A percentile compares a stretch with the other conserved stretches of the same genome.
Evolutionary conservation across 2,113 vertebrate genomes (phyloP).

Genomic region (Toxostoma redivivum): DNA sequence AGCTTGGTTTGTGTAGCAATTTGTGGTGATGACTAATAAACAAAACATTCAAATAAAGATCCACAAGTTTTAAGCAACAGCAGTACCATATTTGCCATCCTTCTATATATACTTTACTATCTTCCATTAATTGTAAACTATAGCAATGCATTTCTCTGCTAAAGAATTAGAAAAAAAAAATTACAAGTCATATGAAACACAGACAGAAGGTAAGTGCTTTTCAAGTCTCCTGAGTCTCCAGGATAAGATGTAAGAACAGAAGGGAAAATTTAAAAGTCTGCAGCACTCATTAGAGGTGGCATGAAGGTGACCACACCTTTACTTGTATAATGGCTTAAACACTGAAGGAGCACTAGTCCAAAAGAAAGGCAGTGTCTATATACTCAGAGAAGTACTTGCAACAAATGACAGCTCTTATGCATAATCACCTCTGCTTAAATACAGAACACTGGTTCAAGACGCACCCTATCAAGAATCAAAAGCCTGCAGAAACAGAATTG

Average conservation of each 20-base stretch:
- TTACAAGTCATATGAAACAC: not conserved
- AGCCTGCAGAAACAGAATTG: not conserved
- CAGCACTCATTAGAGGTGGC: not conserved
- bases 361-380: not conserved
- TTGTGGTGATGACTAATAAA: not conserved
- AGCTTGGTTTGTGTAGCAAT: not conserved
- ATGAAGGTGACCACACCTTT: not conserved
- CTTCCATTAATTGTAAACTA: not conserved
- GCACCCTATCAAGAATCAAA: not conserved
- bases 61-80: not conserved
- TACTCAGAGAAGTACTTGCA: not conserved
- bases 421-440: not conserved
- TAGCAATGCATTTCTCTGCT: not conserved
- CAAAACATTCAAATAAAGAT: not conserved
- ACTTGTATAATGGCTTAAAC: not conserved
- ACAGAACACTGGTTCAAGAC: not conserved
- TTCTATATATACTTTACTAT: not conserved
- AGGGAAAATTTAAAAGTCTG: not conserved
- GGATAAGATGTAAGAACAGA: not conserved
- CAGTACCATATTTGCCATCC: not conserved
- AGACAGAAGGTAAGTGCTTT: not conserved
- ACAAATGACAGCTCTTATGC: not conserved
- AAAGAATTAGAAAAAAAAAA: not conserved
- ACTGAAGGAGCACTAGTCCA: not conserved
- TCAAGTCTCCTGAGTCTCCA: not conserved